These are phyloP conservation scores for Spilarctia lutea DNA, from an alignment of 2,888 invertebrate genomes.

Conservation along the genomic window DNA sequence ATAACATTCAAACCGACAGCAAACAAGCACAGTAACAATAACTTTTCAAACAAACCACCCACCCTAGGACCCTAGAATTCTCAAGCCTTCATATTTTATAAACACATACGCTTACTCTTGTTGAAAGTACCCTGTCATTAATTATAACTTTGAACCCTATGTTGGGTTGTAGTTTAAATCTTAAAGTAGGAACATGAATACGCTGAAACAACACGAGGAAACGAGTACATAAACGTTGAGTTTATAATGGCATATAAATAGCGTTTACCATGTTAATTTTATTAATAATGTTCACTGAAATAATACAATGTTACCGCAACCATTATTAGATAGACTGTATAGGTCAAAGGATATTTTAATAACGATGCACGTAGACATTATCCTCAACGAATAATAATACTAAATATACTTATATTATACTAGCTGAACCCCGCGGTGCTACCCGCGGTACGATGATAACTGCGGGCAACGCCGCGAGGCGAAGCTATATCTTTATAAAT, in stretches of 20 bases:
- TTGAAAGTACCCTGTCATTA: constrained; percentile 15
- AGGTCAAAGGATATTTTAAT: not conserved
- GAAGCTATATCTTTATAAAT: too few species aligned
- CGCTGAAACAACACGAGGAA: constrained; percentile 19
- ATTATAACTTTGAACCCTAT: constrained; percentile 12
- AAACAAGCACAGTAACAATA: not conserved
- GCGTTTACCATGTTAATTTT: not conserved
- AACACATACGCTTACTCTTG: not conserved
- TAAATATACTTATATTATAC: too few species aligned
- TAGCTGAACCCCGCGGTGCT: too few species aligned
- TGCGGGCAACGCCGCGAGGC: too few species aligned
- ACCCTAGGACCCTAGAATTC: constrained; percentile 4
- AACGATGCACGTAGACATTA: not conserved
- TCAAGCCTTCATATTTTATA: not conserved
- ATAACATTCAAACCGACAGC: not conserved
- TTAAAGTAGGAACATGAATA: constrained; percentile 13
- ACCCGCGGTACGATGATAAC: too few species aligned
- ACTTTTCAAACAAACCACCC: not conserved
- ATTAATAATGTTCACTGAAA: not conserved
- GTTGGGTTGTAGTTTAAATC: not conserved
- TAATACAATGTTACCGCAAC: not conserved
- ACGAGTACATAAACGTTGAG: constrained; percentile 6
- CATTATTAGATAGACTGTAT: not conserved
- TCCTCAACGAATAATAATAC: not conserved
- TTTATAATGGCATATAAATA: constrained; percentile 8